Evolutionary conservation across 1,140 invertebrate species (phyloP).

Genomic region (Hirudo medicinalis): DNA sequence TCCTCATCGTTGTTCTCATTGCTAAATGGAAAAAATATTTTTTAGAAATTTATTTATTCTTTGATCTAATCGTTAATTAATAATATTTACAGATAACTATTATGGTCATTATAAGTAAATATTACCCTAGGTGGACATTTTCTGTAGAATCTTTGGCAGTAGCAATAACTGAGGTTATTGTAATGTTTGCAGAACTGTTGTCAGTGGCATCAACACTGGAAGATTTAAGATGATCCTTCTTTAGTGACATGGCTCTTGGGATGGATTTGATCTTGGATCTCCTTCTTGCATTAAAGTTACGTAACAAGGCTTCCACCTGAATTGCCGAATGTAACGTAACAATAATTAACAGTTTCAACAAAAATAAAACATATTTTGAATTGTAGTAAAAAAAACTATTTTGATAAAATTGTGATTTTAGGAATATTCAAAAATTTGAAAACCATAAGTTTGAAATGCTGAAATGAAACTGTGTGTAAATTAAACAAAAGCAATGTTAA

Average conservation of each 20-base stretch:
- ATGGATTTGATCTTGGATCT: conserved; percentile 12
- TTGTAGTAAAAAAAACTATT: background rate
- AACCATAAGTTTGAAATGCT: background rate
- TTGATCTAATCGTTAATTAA: no score
- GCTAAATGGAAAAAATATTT: conserved; percentile 21
- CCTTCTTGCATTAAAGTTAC: conserved; percentile 21
- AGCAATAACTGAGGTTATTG: background rate
- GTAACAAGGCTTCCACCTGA: conserved; percentile 24
- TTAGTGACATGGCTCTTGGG: background rate
- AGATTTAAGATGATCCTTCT: no score
- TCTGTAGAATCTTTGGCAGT: no score
- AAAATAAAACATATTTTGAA: conserved; percentile 2
- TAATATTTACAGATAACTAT: no score
- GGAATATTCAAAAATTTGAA: background rate
- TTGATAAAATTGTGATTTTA: background rate
- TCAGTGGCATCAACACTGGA: no score
- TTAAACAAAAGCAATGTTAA: no score
- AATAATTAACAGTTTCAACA: background rate
- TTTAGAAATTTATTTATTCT: no score
- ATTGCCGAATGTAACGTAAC: background rate
- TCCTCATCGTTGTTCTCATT: conserved; percentile 40
- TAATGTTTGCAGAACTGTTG: no score
- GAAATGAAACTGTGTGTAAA: no score
- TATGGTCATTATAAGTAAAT: no score
- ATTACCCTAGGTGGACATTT: no score